phyloP scores from a whole-genome alignment of 2,113 vertebrate genomes.

The Epinephelus lanceolatus region DNA sequence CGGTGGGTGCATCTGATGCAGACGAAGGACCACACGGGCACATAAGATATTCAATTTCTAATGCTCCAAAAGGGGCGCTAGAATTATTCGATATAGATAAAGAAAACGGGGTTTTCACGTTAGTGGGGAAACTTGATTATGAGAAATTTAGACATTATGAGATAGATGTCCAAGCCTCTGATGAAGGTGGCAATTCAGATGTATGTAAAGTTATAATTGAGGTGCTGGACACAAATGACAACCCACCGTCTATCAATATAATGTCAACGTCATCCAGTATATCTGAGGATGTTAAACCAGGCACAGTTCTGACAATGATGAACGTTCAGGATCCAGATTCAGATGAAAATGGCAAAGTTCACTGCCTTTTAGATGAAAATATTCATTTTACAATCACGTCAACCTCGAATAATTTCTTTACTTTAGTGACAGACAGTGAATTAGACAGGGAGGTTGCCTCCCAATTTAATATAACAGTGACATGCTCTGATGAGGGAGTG shows the following conservation, averaged over 20 bases:
- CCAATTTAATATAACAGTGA: conserved; percentile 67
- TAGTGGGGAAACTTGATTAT: conserved; percentile 79
- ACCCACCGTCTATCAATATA: conserved; percentile 64
- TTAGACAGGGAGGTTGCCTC: conserved; percentile 83
- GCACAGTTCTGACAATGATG: conserved; percentile 81
- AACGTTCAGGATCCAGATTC: conserved; percentile 83
- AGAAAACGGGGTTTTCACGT: conserved; percentile 75
- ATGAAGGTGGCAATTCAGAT: conserved; percentile 78
- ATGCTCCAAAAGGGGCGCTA: conserved; percentile 26
- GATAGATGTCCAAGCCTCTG: conserved; percentile 77
- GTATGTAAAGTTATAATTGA: conserved; percentile 81
- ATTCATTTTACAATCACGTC: conserved; percentile 62
- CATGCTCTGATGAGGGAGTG: conserved; percentile 48
- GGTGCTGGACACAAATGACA: conserved; percentile 84
- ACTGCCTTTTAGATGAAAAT: conserved; percentile 67
- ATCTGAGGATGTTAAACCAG: conserved; percentile 72
- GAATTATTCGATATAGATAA: conserved; percentile 78
- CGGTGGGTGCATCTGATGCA: conserved; percentile 67
- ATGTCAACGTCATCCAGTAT: conserved; percentile 56
- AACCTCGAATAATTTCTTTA: conserved; percentile 79
- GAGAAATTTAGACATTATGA: conserved; percentile 72
- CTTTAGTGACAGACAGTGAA: conserved; percentile 74
- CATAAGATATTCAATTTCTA: conserved; percentile 60
- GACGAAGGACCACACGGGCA: conserved; percentile 46
- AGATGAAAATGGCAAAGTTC: conserved; percentile 80